phyloP scores from a whole-genome alignment of 1,140 invertebrate species.

The Bombus sylvicola region DNA sequence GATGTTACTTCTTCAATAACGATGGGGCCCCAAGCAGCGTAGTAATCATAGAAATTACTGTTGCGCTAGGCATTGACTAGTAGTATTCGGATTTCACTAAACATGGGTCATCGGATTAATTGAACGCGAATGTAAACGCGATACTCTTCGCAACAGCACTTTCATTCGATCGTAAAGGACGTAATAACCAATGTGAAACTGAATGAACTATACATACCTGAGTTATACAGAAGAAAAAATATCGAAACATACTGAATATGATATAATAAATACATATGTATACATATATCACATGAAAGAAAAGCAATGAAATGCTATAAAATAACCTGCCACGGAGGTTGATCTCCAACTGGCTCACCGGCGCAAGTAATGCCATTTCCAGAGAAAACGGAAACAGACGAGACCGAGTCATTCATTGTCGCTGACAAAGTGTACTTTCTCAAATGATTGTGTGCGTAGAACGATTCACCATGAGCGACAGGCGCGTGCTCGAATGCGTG shows the following conservation, averaged over 20 bases:
- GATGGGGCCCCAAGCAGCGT: not conserved
- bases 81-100: not conserved
- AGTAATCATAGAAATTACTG: constrained; percentile 17
- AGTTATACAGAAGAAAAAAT: not conserved
- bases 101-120: not conserved
- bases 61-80: not conserved
- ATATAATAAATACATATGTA: no score
- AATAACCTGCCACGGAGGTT: not conserved
- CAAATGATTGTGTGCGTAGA: not conserved
- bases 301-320: not conserved
- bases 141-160: not conserved
- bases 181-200: not conserved
- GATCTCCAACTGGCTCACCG: not conserved
- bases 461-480: constrained; percentile 11
- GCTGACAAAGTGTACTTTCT: not conserved
- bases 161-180: not conserved
- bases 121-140: not conserved
- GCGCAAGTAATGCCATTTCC: not conserved
- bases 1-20: constrained; percentile 32
- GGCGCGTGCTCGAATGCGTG: constrained; percentile 61
- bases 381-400: constrained; percentile 25
- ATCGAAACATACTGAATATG: no score
- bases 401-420: constrained; percentile 11
- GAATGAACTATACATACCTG: no score
- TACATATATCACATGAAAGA: not conserved